A percentile compares a stretch with the other conserved stretches of the same genome.
phyloP scores from a whole-genome alignment of 1,140 invertebrate genomes.

The Hyles euphorbiae region DNA sequence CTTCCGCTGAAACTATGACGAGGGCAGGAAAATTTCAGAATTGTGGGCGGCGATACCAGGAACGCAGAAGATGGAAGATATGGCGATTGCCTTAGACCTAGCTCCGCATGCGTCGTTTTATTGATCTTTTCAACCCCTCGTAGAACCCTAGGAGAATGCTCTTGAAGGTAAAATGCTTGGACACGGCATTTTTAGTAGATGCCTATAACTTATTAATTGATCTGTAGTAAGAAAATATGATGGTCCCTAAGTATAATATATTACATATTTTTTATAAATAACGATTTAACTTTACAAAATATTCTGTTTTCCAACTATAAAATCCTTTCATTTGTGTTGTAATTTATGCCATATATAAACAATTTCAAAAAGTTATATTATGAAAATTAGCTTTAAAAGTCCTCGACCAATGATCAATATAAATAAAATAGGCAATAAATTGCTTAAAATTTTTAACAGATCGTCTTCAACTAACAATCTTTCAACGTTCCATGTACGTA shows the following conservation, averaged over 20 bases:
- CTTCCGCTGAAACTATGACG: conserved; percentile 56
- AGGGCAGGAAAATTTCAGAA: conserved; percentile 71
- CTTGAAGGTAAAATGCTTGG: too few relatives aligned
- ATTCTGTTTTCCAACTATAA: background rate
- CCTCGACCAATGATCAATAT: background rate
- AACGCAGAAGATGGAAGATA: conserved; percentile 30
- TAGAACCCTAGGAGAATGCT: background rate
- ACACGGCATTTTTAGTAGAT: too few relatives aligned
- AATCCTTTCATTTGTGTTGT: background rate
- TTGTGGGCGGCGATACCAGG: conserved; percentile 70
- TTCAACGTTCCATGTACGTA: background rate
- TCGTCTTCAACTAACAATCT: background rate
- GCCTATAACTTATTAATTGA: too few relatives aligned
- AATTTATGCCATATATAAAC: background rate
- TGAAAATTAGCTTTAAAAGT: background rate
- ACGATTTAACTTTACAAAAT: background rate
- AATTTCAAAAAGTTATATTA: background rate
- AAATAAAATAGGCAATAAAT: background rate
- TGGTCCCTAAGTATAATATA: background rate
- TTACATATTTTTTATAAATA: background rate
- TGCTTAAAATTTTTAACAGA: background rate
- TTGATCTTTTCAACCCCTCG: conserved; percentile 41
- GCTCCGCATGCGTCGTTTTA: conserved; percentile 48
- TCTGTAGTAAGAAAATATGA: too few relatives aligned
- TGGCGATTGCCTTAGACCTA: conserved; percentile 12